phyloP scores from a whole-genome alignment of 1,140 invertebrate species.

The Apolygus lucorum region DNA sequence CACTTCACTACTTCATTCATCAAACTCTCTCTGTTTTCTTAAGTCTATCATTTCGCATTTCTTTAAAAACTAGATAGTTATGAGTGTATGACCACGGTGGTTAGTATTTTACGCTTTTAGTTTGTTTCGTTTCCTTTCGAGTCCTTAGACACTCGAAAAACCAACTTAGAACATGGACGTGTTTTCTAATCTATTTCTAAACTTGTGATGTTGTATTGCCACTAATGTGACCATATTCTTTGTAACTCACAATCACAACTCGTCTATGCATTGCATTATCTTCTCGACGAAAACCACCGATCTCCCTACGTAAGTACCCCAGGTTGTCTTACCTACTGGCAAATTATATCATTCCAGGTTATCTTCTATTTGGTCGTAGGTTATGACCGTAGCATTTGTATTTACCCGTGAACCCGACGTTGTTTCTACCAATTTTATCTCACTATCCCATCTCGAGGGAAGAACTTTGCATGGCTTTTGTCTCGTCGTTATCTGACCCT shows the following conservation, averaged over 20 bases:
- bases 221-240: not conserved
- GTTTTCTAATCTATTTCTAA: not conserved
- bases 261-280: not conserved
- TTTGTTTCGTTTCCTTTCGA: not conserved
- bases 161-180: not conserved
- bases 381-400: too few species aligned
- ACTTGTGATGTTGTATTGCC: not conserved
- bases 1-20: constrained; percentile 20
- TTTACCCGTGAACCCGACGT: too few species aligned
- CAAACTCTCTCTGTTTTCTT: not conserved
- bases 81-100: not conserved
- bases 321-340: too few species aligned
- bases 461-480: too few species aligned
- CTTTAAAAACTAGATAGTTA: not conserved
- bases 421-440: too few species aligned
- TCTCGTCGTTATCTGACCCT: too few species aligned
- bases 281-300: not conserved
- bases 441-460: too few species aligned
- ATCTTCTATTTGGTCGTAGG: too few species aligned
- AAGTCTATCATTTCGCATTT: not conserved
- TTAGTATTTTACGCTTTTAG: not conserved
- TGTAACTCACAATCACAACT: not conserved
- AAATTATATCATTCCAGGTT: too few species aligned
- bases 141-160: too few species aligned
- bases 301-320: not conserved